Percentiles rank a stretch among this genome's conserved stretches.
These are phyloP conservation scores for Aphis gossypii DNA, from an alignment of 1,140 invertebrate species.

Conservation along the genomic window DNA sequence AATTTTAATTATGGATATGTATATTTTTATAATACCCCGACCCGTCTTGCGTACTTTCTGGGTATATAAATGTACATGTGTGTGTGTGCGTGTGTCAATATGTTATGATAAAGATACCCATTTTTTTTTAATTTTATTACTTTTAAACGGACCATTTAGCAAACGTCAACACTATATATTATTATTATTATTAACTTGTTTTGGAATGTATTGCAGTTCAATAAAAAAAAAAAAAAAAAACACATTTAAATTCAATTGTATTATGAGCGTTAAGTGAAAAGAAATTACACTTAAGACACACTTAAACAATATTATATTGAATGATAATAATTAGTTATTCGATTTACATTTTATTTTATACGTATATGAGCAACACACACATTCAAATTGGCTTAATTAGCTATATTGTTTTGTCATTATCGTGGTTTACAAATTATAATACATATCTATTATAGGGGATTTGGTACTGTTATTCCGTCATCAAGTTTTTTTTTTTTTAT, in stretches of 20 bases:
- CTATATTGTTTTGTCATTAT: neutral
- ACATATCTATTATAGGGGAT: neutral
- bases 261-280: neutral
- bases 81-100: neutral
- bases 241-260: neutral
- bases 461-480: neutral
- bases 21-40: neutral
- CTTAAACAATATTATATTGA: neutral
- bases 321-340: neutral
- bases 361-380: neutral
- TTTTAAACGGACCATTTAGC: neutral
- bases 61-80: neutral
- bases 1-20: neutral
- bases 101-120: neutral
- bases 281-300: neutral
- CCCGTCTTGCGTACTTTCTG: neutral
- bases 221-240: neutral
- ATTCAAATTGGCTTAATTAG: neutral
- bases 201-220: neutral
- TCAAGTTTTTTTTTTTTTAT: neutral
- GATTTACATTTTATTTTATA: neutral
- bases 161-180: neutral
- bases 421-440: neutral
- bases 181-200: neutral
- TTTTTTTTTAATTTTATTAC: neutral